Conservation (phyloP, 1,140 invertebrate species). For the Diprion similis region DNA sequence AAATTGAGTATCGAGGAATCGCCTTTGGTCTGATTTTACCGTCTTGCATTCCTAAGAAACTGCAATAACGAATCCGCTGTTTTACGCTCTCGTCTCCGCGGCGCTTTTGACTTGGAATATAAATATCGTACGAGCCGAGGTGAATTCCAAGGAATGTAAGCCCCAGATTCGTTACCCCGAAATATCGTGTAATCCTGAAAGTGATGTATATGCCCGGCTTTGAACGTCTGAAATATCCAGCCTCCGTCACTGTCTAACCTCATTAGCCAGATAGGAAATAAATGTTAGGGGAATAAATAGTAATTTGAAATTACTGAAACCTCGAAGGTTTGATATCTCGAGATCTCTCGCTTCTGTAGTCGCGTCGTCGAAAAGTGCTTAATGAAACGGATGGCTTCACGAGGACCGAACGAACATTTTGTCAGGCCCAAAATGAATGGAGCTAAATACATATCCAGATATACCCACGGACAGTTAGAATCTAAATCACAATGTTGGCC, state of each 20-base stretch:
- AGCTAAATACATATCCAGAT: neutral
- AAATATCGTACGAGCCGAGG: neutral
- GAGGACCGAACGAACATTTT: neutral
- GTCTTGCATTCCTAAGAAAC: too few relatives aligned
- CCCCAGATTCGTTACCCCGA: neutral
- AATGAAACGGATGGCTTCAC: neutral
- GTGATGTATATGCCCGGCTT: neutral
- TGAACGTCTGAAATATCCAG: neutral
- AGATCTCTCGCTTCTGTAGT: neutral
- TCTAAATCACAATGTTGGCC: slow-evolving; percentile 12
- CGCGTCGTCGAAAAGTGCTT: slow-evolving; percentile 3
- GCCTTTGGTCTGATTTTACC: too few relatives aligned
- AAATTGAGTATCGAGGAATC: too few relatives aligned
- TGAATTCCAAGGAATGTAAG: neutral
- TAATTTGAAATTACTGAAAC: slow-evolving; percentile 29
- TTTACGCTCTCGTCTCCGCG: too few relatives aligned
- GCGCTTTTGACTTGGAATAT: too few relatives aligned
- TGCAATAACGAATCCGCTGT: too few relatives aligned
- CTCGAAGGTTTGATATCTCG: neutral
- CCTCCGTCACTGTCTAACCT: neutral
- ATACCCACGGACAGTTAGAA: neutral
- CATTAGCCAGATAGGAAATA: slow-evolving; percentile 1
- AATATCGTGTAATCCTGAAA: neutral
- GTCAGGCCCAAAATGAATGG: neutral
- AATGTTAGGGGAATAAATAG: slow-evolving; percentile 39